phyloP scores from a whole-genome alignment of 1,140 invertebrate genomes.

The Nebria ingens region DNA sequence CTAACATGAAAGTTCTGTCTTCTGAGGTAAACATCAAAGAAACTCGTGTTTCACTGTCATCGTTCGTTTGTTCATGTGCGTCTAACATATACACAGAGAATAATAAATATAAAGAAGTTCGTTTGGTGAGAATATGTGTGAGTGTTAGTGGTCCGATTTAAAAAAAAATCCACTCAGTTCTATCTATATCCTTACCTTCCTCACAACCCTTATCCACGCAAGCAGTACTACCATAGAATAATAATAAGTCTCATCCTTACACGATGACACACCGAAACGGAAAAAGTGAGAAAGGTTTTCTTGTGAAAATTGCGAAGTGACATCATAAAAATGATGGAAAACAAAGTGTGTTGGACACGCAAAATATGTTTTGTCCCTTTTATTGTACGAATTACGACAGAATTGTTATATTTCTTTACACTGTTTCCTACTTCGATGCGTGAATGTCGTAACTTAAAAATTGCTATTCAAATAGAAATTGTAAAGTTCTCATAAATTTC shows the following conservation, averaged over 20 bases:
- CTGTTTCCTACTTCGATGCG: too few species aligned
- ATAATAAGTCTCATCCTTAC: slow-evolving; percentile 20
- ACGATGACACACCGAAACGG: too few species aligned
- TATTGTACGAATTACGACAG: not conserved
- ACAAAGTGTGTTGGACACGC: slow-evolving; percentile 22
- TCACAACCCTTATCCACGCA: too few species aligned
- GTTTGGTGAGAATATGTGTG: not conserved
- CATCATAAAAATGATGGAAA: slow-evolving; percentile 23
- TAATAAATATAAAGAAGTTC: not conserved
- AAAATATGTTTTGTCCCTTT: slow-evolving; percentile 18
- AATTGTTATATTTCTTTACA: not conserved
- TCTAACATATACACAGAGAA: not conserved
- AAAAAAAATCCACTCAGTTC: too few species aligned
- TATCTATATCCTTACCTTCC: too few species aligned
- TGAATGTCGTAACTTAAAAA: too few species aligned
- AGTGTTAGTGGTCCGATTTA: too few species aligned
- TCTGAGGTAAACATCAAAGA: not conserved
- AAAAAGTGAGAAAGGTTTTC: too few species aligned
- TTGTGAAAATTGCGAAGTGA: slow-evolving; percentile 19
- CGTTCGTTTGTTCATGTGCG: not conserved
- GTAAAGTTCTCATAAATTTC: too few species aligned
- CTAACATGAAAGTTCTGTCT: too few species aligned
- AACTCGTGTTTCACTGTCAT: too few species aligned
- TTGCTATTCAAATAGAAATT: too few species aligned
- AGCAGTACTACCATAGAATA: slow-evolving; percentile 20